Evolutionary conservation across 2,113 vertebrate species (phyloP).

Genomic region (Craseonycteris thonglongyai): DNA sequence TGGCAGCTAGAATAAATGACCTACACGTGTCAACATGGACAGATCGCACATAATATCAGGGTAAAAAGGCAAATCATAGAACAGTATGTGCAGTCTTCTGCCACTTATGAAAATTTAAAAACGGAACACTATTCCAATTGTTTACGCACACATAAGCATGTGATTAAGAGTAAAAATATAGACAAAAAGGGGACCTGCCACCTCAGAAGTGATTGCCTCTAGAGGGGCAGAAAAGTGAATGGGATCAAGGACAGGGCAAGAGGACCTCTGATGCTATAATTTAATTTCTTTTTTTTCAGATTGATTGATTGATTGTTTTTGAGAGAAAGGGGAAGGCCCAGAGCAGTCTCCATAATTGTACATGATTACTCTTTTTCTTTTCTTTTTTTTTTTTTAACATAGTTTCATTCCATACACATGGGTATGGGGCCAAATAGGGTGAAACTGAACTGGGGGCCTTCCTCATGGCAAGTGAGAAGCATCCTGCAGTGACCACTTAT

Average conservation of each 20-base stretch:
- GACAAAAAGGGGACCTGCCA: not conserved
- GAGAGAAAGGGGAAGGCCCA: no score
- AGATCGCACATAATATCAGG: not conserved
- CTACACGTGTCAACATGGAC: not conserved
- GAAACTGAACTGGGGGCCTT: no score
- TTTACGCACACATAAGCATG: not conserved
- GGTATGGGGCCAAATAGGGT: no score
- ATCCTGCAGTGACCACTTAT: no score
- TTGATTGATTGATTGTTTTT: no score
- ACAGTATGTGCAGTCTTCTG: not conserved
- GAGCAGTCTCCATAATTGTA: no score
- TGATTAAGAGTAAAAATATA: not conserved
- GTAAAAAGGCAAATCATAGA: not conserved
- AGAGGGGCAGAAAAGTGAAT: not conserved
- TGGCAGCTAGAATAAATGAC: not conserved
- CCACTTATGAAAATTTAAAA: not conserved
- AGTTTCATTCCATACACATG: no score
- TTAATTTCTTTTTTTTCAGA: conserved; percentile 18
- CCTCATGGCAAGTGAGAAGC: no score
- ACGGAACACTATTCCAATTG: not conserved
- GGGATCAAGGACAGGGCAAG: not conserved
- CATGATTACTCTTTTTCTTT: no score
- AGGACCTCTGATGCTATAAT: not conserved
- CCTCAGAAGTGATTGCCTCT: not conserved
- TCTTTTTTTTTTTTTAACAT: no score